Base-by-base conservation (phyloP, 1,140 invertebrate species). In the Belonocnema kinseyi region DNA sequence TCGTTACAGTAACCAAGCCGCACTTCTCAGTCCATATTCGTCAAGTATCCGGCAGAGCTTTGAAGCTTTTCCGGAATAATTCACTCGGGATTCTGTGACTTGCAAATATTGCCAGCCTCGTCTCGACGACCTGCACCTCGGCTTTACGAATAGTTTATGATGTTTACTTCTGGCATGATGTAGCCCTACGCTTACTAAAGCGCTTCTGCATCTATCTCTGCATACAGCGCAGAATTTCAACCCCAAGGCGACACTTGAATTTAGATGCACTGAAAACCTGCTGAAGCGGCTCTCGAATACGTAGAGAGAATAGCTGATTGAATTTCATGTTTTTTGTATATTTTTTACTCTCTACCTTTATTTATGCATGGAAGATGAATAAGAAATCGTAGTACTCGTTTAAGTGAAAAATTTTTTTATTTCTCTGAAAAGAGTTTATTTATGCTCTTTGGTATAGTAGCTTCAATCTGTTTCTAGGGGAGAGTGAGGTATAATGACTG, bases 141-240 rank as follows among this genome's bases (percentile, higher is more conserved):
- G 61, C 61, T 66, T 66, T 66, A 33, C 61, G 61, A 66, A 66
- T 66, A 66, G 61, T 66, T 66, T 66, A 66, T 66, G 61, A 66
- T 61, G 58, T 61, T 61, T 61, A 61, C 58, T 61, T 61, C 58
- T 61, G 58, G 33, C 61, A 66, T 66, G 61, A 66, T 66, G 46
- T 61, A 61, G 58, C 58, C 58, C 58, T 61, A 33, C 21, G 17
- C 21, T 58, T 61, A 46, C 40, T 46, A 10, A 46, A 46, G 10
- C 40, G 40, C 40, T 8, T 46, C 40, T 46, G 13, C 26, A 26
- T 26, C 21, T 26, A 3, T 26, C 61, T n/a, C 61, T 66, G 61
- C 61, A 33, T 66, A 66, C 33, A 40, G 13, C 26, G 26, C 61
- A 26, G 40, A 40, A 66, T 66, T 66, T 33, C 58, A 66, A 66